These are phyloP conservation scores for Phymastichus coffea DNA, from an alignment of 1,140 invertebrate genomes.

Conservation along the genomic window DNA sequence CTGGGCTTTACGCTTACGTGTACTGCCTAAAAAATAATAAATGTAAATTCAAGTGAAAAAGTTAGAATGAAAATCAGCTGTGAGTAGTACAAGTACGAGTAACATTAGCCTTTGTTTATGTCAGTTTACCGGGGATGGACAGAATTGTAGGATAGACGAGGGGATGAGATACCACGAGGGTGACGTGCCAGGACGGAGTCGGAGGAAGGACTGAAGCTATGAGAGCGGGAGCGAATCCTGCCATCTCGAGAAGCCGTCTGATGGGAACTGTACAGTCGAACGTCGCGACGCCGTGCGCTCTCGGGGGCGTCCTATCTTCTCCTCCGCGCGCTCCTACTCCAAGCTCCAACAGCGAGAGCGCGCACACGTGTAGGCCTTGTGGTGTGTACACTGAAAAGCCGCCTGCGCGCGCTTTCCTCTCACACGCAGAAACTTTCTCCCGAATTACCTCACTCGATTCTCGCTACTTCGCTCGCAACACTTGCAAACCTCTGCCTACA, in stretches of 20 bases:
- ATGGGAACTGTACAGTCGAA: constrained; percentile 55
- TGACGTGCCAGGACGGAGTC: constrained; percentile 37
- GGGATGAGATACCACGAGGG: constrained; percentile 6
- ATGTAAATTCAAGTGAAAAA: no score
- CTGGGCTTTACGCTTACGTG: no score
- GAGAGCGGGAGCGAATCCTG: constrained; percentile 39
- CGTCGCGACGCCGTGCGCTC: constrained; percentile 44
- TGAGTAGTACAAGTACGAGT: constrained; percentile 10
- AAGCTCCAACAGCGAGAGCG: no score
- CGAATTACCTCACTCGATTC: no score
- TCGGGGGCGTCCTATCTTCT: constrained; percentile 50
- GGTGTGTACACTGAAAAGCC: neutral
- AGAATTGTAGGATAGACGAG: no score
- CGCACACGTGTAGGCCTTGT: constrained; percentile 18
- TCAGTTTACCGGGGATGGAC: no score
- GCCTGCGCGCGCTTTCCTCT: no score
- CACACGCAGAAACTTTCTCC: no score
- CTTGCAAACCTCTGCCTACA: no score
- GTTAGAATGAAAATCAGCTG: no score
- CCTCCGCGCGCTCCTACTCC: constrained; percentile 31
- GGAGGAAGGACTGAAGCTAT: constrained; percentile 46
- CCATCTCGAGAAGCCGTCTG: constrained; percentile 51
- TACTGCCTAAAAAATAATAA: no score
- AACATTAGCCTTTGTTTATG: neutral
- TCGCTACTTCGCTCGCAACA: no score